A percentile compares a stretch with the other conserved stretches of the same genome.
Conservation (phyloP, 1,140 invertebrate species). For the Drosophila kikkawai region DNA sequence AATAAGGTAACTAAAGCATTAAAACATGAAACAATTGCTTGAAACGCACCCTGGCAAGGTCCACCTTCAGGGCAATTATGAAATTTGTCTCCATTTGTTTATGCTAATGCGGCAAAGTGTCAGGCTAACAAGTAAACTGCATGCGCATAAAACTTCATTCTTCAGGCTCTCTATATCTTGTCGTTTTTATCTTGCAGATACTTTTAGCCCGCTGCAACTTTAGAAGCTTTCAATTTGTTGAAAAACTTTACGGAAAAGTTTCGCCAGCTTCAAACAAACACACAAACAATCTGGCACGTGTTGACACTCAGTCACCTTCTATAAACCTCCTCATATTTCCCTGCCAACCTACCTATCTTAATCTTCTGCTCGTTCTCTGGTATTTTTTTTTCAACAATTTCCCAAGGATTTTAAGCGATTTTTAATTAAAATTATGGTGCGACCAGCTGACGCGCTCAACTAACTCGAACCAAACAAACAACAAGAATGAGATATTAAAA, state of each 20-base stretch:
- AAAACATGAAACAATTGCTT: conserved; percentile 14
- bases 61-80: conserved; percentile 22
- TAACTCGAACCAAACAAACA: conserved; percentile 47
- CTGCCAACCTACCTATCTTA: not conserved
- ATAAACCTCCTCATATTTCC: not conserved
- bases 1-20: not conserved
- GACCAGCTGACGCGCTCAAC: conserved; percentile 62
- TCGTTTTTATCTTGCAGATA: conserved; percentile 71
- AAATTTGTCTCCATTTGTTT: conserved; percentile 64
- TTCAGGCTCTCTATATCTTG: conserved; percentile 26
- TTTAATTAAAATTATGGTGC: conserved; percentile 79
- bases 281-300: conserved; percentile 72
- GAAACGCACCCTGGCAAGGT: not conserved
- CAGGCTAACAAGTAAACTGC: conserved; percentile 61
- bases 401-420: conserved; percentile 76
- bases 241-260: conserved; percentile 58
- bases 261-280: conserved; percentile 28
- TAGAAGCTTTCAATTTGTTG: conserved; percentile 56
- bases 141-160: conserved; percentile 57
- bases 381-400: conserved; percentile 36
- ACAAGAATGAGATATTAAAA: conserved; percentile 39
- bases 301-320: conserved; percentile 75
- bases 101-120: conserved; percentile 65
- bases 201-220: conserved; percentile 50
- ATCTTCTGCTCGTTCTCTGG: conserved; percentile 5